Conservation (phyloP, 64 coral and sea anemone species). For the Montipora efflorescens region DNA sequence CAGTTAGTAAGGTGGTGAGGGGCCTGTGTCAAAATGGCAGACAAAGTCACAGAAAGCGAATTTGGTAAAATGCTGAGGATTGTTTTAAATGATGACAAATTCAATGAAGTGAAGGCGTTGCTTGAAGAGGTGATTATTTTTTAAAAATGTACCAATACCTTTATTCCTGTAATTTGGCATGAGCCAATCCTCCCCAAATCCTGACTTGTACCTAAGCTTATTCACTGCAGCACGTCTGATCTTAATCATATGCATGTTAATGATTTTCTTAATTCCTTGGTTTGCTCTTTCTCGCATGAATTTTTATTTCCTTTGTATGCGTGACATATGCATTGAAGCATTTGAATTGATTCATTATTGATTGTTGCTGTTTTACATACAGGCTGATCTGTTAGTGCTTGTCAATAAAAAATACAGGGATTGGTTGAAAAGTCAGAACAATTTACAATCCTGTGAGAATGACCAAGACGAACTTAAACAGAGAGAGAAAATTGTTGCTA, state of each 20-base stretch:
- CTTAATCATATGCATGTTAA: too few relatives aligned
- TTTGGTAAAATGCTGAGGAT: not conserved
- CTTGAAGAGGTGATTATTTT: not conserved
- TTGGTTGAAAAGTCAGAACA: slow-evolving; percentile 5
- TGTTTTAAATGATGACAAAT: not conserved
- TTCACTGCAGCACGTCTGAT: too few relatives aligned
- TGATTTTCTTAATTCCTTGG: too few relatives aligned
- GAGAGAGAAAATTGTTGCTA: slow-evolving; percentile 7
- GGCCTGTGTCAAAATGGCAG: slow-evolving; percentile 5
- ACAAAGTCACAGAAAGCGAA: not conserved
- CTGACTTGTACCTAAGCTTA: too few relatives aligned
- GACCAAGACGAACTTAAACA: not conserved
- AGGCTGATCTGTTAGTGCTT: not conserved
- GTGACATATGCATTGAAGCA: too few relatives aligned
- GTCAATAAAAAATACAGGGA: slow-evolving; percentile 14
- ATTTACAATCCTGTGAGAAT: not conserved
- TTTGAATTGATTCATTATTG: too few relatives aligned
- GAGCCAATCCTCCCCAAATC: too few relatives aligned
- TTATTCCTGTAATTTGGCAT: too few relatives aligned
- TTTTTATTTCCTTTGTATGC: too few relatives aligned
- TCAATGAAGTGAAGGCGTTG: not conserved
- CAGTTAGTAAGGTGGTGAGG: too few relatives aligned
- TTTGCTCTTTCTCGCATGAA: too few relatives aligned
- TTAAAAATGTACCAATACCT: not conserved
- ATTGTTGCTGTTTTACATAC: not conserved